Conservation (phyloP, 1,140 invertebrate genomes). For the Sarcophaga bullata region DNA sequence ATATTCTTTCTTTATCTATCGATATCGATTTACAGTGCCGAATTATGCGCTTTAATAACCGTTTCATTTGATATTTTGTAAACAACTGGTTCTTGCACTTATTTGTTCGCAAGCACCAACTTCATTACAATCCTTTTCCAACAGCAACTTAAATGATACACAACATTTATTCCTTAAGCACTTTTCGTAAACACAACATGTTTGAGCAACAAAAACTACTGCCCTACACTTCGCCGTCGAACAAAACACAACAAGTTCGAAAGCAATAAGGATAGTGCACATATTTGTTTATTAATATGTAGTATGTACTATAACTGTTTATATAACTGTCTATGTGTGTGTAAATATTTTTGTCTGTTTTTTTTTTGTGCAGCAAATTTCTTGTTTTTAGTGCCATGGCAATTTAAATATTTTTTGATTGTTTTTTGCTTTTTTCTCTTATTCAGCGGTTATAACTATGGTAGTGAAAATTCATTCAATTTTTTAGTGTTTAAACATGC, state of each 20-base stretch:
- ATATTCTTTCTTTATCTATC: no score
- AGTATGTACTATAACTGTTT: not conserved
- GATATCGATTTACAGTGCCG: no score
- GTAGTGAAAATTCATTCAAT: not conserved
- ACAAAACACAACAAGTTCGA: conserved; percentile 23
- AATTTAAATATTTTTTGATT: conserved; percentile 10
- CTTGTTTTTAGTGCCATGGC: not conserved
- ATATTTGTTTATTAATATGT: not conserved
- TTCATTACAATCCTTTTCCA: no score
- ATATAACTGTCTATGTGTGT: not conserved
- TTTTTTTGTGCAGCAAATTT: not conserved
- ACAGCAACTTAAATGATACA: no score
- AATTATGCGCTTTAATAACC: no score
- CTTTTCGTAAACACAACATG: no score
- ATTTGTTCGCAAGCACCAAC: no score
- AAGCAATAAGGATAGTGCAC: not conserved
- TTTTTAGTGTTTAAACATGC: no score
- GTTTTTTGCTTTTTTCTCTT: not conserved
- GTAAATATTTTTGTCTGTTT: conserved; percentile 4
- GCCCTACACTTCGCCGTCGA: not conserved
- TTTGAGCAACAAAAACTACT: no score
- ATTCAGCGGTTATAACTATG: not conserved
- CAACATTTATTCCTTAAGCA: no score
- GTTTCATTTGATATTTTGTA: no score
- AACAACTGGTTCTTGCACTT: no score